Conservation (phyloP, 2,797 vertebrate genomes). For the Epinephelus malabaricus region DNA sequence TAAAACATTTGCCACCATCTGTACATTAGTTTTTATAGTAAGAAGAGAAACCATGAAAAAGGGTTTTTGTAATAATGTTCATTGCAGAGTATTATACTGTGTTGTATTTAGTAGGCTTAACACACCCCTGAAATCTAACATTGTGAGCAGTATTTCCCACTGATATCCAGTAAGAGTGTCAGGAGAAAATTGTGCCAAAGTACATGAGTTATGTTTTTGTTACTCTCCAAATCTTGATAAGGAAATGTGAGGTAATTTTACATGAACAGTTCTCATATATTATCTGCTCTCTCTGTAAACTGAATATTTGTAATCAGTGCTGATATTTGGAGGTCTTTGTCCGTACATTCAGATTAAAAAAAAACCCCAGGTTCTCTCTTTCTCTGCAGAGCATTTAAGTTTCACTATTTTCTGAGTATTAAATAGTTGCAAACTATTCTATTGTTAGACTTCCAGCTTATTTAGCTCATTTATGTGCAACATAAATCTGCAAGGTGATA, state of each 20-base stretch:
- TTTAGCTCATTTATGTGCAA: constrained; percentile 29
- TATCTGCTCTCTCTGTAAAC: neutral
- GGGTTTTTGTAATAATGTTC: no score
- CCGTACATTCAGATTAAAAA: neutral
- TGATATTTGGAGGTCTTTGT: constrained; percentile 10
- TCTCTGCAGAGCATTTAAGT: neutral
- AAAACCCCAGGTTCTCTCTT: neutral
- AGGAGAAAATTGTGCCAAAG: neutral
- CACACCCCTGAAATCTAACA: no score
- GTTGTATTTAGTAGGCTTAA: no score
- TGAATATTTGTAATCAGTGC: neutral
- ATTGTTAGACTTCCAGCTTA: constrained; percentile 14
- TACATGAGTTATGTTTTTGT: neutral
- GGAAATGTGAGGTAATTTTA: neutral
- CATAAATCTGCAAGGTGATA: constrained; percentile 42
- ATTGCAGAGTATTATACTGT: no score
- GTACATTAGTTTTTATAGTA: no score
- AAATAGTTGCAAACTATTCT: constrained; percentile 14
- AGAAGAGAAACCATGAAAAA: no score
- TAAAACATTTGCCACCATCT: no score
- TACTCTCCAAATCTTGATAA: constrained; percentile 1
- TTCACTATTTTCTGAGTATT: constrained; percentile 8
- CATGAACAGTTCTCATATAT: constrained; percentile 2
- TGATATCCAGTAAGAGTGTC: no score
- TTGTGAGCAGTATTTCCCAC: no score